Conservation (phyloP, 2,113 vertebrate species). For the Phaetusa simplex region DNA sequence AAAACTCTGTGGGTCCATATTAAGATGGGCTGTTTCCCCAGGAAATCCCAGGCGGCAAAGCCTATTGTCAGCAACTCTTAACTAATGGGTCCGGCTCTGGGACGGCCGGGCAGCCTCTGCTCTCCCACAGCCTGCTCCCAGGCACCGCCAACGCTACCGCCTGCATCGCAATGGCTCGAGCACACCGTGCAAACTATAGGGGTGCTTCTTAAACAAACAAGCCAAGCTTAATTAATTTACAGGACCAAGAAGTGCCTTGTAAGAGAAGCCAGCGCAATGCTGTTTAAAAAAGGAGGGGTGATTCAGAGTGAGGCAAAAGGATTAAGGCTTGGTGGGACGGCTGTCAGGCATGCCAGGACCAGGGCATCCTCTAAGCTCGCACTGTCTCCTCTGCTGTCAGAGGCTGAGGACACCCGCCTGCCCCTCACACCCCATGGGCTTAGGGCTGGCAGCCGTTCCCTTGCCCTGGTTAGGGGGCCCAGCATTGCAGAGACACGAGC, state of each 20-base stretch:
- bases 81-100: background rate
- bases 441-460: background rate
- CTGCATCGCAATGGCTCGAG: background rate
- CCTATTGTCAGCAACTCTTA: background rate
- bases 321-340: background rate
- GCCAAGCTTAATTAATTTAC: background rate
- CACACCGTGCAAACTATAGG: accelerated
- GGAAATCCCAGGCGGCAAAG: background rate
- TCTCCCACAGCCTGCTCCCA: background rate
- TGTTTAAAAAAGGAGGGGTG: background rate
- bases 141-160: background rate
- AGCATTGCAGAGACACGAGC: background rate
- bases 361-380: background rate
- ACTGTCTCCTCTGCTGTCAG: background rate
- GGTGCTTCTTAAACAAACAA: background rate
- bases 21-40: background rate
- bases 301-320: background rate
- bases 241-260: background rate
- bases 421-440: accelerated
- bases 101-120: background rate
- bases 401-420: background rate
- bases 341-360: background rate
- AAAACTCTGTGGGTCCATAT: accelerated
- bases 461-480: accelerated
- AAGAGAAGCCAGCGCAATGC: background rate